Conservation (phyloP, 2,888 invertebrate species). For the Caenorhabditis becei region DNA sequence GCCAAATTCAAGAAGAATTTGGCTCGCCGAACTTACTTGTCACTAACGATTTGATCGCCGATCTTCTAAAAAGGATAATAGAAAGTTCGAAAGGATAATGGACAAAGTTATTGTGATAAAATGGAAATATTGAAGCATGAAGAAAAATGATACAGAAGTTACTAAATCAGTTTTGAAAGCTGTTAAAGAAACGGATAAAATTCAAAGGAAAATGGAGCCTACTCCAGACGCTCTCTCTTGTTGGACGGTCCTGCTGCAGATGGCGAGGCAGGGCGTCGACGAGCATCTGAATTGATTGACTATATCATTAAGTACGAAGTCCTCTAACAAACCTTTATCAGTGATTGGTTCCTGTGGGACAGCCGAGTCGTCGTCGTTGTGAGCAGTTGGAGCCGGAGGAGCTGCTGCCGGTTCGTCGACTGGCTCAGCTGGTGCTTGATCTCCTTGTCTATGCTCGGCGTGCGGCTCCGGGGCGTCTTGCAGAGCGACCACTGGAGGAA, state of each 20-base stretch:
- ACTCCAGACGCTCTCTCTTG: not conserved
- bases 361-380: not conserved
- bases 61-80: too few relatives aligned
- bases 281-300: not conserved
- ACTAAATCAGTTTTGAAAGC: too few relatives aligned
- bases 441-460: not conserved
- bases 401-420: slow-evolving; percentile 9
- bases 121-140: too few relatives aligned
- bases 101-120: too few relatives aligned
- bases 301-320: not conserved
- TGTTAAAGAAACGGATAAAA: too few relatives aligned
- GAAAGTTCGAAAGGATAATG: too few relatives aligned
- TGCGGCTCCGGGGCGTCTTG: too few relatives aligned
- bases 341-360: slow-evolving; percentile 28
- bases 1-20: too few relatives aligned
- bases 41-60: too few relatives aligned
- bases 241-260: not conserved
- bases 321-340: not conserved
- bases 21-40: too few relatives aligned
- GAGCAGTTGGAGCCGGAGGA: not conserved
- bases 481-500: not conserved
- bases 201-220: not conserved
- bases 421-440: not conserved
- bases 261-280: not conserved
- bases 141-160: too few relatives aligned